Evolutionary conservation across 2,113 vertebrate genomes (phyloP), one percentile per base, ranked within the genome.

Genomic region (Rhinoderma darwinii): DNA sequence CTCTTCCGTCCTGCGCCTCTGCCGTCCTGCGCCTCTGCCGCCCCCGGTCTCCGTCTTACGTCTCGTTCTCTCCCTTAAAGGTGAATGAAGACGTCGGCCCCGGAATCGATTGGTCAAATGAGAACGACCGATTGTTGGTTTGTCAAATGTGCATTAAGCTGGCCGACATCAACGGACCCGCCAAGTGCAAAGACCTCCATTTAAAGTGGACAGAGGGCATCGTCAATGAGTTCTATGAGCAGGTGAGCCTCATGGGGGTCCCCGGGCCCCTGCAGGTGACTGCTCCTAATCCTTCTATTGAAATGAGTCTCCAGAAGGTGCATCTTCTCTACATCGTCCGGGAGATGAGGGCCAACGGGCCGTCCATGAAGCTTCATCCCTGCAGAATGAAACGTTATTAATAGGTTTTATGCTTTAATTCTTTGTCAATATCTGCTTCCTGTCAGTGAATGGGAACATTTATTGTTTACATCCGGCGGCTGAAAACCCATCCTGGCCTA

Each of bases 81-180:
- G 97, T 98, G 80, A 98, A 98, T 0, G 97, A 98, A 56, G 97
- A 98, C 17, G 96, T 96, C 14, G 93, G 94, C 9, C 91, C 94
- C 0, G 97, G 98, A n/a, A 98, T 99, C n/a, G 97, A 99, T 70
- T 99, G 98, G 98, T 93, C 96, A 41, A 99, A 99, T 5, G 98
- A 99, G 93, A 99, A 99, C 0, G 98, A 99, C 90, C 95, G 98
- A 81, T 89, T 99, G 61, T 92, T 99, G 89, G 97, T 99, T 18
- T 99, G 98, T 88, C 98, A 99, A 90, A 99, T 99, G 98, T 99
- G 98, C 89, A 99, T 99, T 90, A 99, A 99, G 84, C 92, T 99
- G 89, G 98, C 98, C 0, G 98, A 99, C 88, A 97, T 99, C 91
- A 99, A 99, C 0, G 98, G 98, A 30, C 98, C 98, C 6, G 95